phyloP scores from a whole-genome alignment of 2,113 vertebrate species.

The Xyliphius kryptos region DNA sequence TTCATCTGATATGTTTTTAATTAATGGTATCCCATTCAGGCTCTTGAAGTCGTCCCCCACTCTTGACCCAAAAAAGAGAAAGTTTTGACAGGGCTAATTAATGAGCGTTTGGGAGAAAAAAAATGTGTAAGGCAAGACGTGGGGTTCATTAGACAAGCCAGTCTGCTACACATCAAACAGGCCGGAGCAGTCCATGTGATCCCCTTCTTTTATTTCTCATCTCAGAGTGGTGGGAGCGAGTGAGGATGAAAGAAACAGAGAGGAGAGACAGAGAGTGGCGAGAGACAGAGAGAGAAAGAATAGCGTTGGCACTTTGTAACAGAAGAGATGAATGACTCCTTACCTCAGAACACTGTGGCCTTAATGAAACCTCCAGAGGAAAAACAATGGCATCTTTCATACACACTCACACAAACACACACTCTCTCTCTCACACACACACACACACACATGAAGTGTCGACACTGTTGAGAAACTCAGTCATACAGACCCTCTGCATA shows the following conservation, averaged over 20 bases:
- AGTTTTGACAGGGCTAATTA: constrained; percentile 78
- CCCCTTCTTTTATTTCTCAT: constrained; percentile 45
- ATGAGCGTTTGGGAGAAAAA: constrained; percentile 56
- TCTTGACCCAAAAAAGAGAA: constrained; percentile 53
- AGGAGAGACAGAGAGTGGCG: constrained; percentile 29
- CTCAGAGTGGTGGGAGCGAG: constrained; percentile 40
- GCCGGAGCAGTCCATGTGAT: constrained; percentile 46
- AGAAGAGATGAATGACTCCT: constrained; percentile 73
- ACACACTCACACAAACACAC: constrained; percentile 32
- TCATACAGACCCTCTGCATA: constrained; percentile 21
- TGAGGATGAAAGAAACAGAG: constrained; percentile 23
- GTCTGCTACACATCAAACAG: constrained; percentile 65
- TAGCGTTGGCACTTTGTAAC: constrained; percentile 64
- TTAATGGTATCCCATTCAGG: constrained; percentile 73
- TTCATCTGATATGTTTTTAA: constrained; percentile 79
- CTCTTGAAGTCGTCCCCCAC: constrained; percentile 59
- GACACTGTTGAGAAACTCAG: constrained; percentile 3
- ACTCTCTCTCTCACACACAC: constrained; percentile 30
- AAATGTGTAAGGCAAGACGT: constrained; percentile 49
- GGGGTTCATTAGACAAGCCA: constrained; percentile 67
- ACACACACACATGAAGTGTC: constrained; percentile 20
- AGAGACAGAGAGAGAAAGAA: constrained; percentile 42
- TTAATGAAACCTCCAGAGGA: constrained; percentile 76
- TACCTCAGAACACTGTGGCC: constrained; percentile 68
- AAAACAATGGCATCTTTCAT: constrained; percentile 65